These are phyloP conservation scores for Pogonophryne albipinna DNA, from an alignment of 2,797 vertebrate genomes.

Conservation along the genomic window DNA sequence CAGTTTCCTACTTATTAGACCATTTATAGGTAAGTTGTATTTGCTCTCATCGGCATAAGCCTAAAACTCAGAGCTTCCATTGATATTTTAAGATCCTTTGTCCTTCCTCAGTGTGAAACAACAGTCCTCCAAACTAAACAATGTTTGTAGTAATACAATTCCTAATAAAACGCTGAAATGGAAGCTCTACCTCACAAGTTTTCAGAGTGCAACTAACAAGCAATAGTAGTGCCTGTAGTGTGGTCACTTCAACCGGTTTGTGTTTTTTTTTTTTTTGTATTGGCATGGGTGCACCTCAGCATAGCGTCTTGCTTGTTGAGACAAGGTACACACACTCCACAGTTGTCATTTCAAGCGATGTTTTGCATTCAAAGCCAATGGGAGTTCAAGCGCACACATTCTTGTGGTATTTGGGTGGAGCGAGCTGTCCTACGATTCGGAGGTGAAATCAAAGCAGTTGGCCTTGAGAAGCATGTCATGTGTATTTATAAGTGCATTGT, in stretches of 20 bases:
- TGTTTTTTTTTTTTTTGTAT: conserved; percentile 27
- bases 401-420: conserved; percentile 70
- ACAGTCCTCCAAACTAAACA: background rate
- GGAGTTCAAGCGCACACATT: conserved; percentile 62
- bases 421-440: conserved; percentile 32
- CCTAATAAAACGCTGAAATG: conserved; percentile 50
- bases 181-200: conserved; percentile 69
- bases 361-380: conserved; percentile 32
- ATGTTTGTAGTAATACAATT: background rate
- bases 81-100: conserved; percentile 47
- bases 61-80: conserved; percentile 79
- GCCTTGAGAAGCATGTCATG: conserved; percentile 57
- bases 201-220: conserved; percentile 76
- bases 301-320: conserved; percentile 67
- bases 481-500: conserved; percentile 13
- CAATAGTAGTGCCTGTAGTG: conserved; percentile 55
- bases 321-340: conserved; percentile 52
- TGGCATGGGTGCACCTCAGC: conserved; percentile 70
- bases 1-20: background rate
- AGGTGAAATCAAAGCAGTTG: conserved; percentile 72
- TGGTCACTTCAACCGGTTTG: conserved; percentile 35
- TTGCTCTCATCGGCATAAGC: conserved; percentile 66
- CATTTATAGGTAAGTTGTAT: background rate
- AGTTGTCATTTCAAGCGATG: conserved; percentile 40
- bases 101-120: conserved; percentile 22